Conservation (phyloP, 2,888 invertebrate genomes). For the Merodon equestris region DNA sequence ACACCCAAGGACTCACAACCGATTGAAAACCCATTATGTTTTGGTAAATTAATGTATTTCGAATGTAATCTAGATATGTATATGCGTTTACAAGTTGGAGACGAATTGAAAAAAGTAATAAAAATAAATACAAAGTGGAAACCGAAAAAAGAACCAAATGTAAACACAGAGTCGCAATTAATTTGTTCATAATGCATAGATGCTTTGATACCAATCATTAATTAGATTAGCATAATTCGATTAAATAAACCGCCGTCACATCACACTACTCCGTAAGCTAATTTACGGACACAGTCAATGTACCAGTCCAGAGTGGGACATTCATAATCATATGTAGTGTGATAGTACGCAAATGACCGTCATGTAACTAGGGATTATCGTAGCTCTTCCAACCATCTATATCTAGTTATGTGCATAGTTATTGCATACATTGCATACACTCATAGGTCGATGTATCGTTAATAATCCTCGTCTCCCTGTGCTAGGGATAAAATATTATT, state of each 20-base stretch:
- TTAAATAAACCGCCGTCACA: conserved; percentile 61
- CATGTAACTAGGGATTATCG: too few relatives aligned
- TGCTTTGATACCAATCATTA: conserved; percentile 62
- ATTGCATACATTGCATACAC: conserved; percentile 50
- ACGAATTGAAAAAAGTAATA: conserved; percentile 4
- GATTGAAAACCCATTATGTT: not conserved
- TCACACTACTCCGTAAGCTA: conserved; percentile 35
- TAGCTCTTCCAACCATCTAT: too few relatives aligned
- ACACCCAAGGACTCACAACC: too few relatives aligned
- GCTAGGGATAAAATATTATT: conserved; percentile 68
- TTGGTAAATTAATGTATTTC: conserved; percentile 12
- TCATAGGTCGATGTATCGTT: conserved; percentile 56
- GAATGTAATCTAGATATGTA: conserved; percentile 13
- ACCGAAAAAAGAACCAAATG: too few relatives aligned
- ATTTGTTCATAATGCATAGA: conserved; percentile 62
- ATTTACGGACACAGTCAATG: conserved; percentile 33
- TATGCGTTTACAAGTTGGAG: not conserved
- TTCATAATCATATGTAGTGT: conserved; percentile 3
- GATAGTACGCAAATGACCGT: conserved; percentile 25
- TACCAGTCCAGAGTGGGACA: conserved; percentile 24
- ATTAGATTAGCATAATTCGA: conserved; percentile 67
- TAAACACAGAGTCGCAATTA: conserved; percentile 64
- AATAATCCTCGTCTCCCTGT: conserved; percentile 62
- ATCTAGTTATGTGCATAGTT: not conserved
- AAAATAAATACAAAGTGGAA: not conserved